Evolutionary conservation across 2,888 invertebrate genomes (phyloP).

Genomic region (Ophioninae sp.): DNA sequence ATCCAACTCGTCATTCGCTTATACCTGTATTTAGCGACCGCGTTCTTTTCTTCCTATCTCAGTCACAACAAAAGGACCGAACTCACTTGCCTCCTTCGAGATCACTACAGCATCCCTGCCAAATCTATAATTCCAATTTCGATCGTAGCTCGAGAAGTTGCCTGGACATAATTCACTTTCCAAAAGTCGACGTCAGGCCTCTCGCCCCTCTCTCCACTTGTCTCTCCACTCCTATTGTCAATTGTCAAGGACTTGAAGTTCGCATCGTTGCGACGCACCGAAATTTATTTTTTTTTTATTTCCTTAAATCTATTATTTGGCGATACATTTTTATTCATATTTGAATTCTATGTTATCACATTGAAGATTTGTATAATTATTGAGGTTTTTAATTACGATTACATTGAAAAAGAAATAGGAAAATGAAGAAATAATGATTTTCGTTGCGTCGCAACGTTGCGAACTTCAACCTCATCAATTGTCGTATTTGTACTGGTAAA

Average conservation of each 20-base stretch:
- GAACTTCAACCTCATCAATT: too few relatives aligned
- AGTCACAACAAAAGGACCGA: conserved; percentile 16
- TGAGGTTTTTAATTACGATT: too few relatives aligned
- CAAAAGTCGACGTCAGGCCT: background rate
- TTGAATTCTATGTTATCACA: too few relatives aligned
- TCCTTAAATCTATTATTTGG: too few relatives aligned
- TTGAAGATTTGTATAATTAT: too few relatives aligned
- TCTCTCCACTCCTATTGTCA: background rate
- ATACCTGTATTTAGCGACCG: background rate
- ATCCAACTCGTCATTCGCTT: background rate
- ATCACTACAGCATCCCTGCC: conserved; percentile 7
- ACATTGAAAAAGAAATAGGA: too few relatives aligned
- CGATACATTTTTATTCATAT: too few relatives aligned
- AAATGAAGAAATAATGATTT: too few relatives aligned
- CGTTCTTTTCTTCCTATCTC: conserved; percentile 4
- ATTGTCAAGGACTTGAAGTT: too few relatives aligned
- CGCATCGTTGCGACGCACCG: too few relatives aligned
- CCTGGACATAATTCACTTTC: conserved; percentile 3
- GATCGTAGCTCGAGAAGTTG: background rate
- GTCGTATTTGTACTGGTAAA: background rate
- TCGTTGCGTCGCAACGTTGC: too few relatives aligned
- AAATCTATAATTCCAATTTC: conserved; percentile 43
- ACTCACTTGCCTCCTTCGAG: conserved; percentile 19
- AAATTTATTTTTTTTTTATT: too few relatives aligned
- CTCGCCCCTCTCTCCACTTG: background rate